phyloP scores from a whole-genome alignment of 2,113 vertebrate species.

The Calidris pugnax region DNA sequence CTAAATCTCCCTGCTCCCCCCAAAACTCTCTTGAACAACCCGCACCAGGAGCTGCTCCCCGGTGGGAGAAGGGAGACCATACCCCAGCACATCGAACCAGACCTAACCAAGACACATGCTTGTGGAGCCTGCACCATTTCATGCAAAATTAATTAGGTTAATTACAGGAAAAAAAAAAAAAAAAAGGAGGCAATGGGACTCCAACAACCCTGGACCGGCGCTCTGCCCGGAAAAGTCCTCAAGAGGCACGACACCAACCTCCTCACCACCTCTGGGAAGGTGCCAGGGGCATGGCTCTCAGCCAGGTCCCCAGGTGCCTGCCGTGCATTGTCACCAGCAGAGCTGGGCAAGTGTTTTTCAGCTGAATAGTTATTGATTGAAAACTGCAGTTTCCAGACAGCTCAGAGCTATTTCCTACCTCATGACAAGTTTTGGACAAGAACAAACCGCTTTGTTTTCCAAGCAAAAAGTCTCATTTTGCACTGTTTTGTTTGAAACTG shows the following conservation, averaged over 20 bases:
- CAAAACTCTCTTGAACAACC: not conserved
- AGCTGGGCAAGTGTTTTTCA: not conserved
- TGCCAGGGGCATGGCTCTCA: not conserved
- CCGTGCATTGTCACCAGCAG: not conserved
- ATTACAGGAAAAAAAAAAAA: not conserved
- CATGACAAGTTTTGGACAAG: not conserved
- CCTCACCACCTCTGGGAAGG: not conserved
- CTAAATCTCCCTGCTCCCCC: not conserved
- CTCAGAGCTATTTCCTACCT: not conserved
- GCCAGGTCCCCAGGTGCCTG: slow-evolving; percentile 3
- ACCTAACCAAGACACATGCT: not conserved
- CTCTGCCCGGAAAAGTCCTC: not conserved
- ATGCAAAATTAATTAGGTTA: slow-evolving; percentile 13
- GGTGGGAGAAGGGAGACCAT: not conserved
- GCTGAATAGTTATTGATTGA: slow-evolving; percentile 34
- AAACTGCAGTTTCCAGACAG: slow-evolving; percentile 24
- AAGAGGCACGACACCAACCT: not conserved
- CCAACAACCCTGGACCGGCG: not conserved
- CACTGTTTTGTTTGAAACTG: not conserved
- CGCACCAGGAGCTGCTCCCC: not conserved
- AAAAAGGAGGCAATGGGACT: not conserved
- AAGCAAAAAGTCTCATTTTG: slow-evolving; percentile 11
- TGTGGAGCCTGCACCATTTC: not conserved
- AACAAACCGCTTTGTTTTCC: slow-evolving; percentile 8
- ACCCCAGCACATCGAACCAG: not conserved